These are phyloP conservation scores for Blastobasis lacticolella DNA, from an alignment of 2,888 invertebrate species.

Conservation along the genomic window DNA sequence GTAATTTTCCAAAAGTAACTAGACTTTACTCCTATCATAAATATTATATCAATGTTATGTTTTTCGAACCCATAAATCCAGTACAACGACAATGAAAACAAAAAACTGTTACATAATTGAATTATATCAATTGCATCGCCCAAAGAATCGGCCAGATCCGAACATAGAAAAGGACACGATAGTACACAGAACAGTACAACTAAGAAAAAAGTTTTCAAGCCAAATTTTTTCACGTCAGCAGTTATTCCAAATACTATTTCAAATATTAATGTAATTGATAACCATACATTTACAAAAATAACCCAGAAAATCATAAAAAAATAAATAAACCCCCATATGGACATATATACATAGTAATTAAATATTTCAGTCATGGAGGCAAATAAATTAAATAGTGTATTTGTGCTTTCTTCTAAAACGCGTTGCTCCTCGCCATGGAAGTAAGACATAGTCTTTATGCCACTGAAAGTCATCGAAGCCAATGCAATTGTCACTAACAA, in stretches of 20 bases:
- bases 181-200: slow-evolving; percentile 26
- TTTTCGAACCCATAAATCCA: slow-evolving; percentile 54
- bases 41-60: slow-evolving; percentile 55
- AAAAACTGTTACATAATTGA: slow-evolving; percentile 39
- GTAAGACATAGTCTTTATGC: slow-evolving; percentile 56
- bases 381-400: slow-evolving; percentile 37
- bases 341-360: slow-evolving; percentile 41
- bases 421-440: slow-evolving; percentile 56
- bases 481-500: slow-evolving; percentile 34
- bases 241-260: slow-evolving; percentile 20
- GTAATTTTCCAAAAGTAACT: slow-evolving; percentile 49
- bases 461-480: slow-evolving; percentile 41
- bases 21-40: slow-evolving; percentile 61
- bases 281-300: slow-evolving; percentile 44
- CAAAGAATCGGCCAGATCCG: slow-evolving; percentile 42
- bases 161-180: slow-evolving; percentile 47
- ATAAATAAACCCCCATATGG: slow-evolving; percentile 51
- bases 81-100: slow-evolving; percentile 51
- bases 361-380: slow-evolving; percentile 48
- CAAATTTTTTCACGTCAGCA: slow-evolving; percentile 26
- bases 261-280: slow-evolving; percentile 38
- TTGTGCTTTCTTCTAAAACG: slow-evolving; percentile 40
- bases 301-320: slow-evolving; percentile 39
- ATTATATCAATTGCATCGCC: slow-evolving; percentile 41
- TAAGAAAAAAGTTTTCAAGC: slow-evolving; percentile 24